Evolutionary conservation across 2,888 invertebrate species (phyloP), one percentile per base, ranked within the genome.

Genomic region (Eledona agricola): DNA sequence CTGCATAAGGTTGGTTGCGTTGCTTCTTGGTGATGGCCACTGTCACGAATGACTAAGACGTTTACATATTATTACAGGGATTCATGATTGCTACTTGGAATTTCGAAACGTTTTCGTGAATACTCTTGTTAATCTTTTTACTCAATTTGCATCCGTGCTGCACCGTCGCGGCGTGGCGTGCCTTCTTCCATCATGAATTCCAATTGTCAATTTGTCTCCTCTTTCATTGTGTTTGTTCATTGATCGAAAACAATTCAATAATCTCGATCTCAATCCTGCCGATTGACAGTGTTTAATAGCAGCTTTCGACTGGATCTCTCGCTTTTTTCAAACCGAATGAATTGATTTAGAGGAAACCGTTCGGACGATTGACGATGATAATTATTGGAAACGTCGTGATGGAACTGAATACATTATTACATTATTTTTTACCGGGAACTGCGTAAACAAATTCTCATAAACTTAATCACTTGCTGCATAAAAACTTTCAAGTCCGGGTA

Each of bases 31-130:
- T 51, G 57, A 53, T 60, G 54, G 58, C 58, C 59, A 60, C 58
- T 59, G 59, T 62, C 62, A 62, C 60, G 62, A 59, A 57, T 57
- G 55, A 59, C 55, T 62, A 58, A 58, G 58, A 53, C 40, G 51
- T 55, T 56, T 57, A 51, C 55, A 46, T 57, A 51, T 61, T 59
- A 61, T 61, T 59, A 61, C 49, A 25, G 50, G 54, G 47, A 56
- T 59, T 59, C 59, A 59, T 58, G 56, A 61, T 59, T 52, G 56
- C 54, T 61, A 56, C 59, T 58, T 61, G 49, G 50, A 58, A 59
- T 59, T 59, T 52, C 47, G 51, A 59, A 57, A 56, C 55, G 37
- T 58, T 57, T 57, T 58, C 58, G 58, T 58, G 55, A 47, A 58
- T 50, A 51, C 51, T 55, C 46, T 60, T 55, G 35, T 58, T 57